A percentile compares a stretch with the other conserved stretches of the same genome.
These are phyloP conservation scores for Thalassophryne amazonica DNA, from an alignment of 2,797 vertebrate species.

Conservation along the genomic window DNA sequence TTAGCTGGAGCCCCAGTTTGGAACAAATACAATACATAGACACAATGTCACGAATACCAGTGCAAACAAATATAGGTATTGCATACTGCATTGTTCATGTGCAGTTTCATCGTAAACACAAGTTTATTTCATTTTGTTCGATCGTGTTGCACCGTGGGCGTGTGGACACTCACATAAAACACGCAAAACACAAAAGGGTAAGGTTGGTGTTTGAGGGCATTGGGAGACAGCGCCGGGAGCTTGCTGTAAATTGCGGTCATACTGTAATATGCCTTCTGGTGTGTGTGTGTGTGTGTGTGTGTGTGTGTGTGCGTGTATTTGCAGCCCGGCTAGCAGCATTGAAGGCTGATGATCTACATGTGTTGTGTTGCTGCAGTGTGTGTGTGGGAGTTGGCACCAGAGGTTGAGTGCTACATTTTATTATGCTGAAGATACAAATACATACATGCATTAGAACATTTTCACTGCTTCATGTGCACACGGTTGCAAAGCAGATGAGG, in stretches of 20 bases:
- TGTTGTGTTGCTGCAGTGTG: conserved; percentile 34
- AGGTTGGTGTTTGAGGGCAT: conserved; percentile 13
- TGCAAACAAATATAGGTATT: no score
- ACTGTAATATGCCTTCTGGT: conserved; percentile 34
- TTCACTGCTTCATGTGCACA: no score
- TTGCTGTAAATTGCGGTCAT: conserved; percentile 40
- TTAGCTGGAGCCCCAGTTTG: no score
- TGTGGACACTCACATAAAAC: neutral
- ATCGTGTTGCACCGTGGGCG: no score
- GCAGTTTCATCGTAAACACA: neutral
- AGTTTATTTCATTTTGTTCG: neutral
- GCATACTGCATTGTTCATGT: neutral
- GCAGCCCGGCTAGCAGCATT: conserved; percentile 1
- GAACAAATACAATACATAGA: no score
- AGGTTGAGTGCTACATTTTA: conserved; percentile 31
- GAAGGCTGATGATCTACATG: conserved; percentile 22
- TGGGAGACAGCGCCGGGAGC: conserved; percentile 14
- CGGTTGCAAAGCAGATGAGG: neutral
- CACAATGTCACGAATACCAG: no score
- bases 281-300: conserved; percentile 12
- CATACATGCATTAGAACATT: no score
- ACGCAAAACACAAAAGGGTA: neutral
- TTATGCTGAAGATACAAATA: neutral
- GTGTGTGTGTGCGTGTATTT: conserved; percentile 14
- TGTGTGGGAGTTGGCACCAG: conserved; percentile 38